Percentiles rank a stretch among this genome's conserved stretches.
Conservation (phyloP, 2,797 vertebrate genomes). For the Xenops minutus region DNA sequence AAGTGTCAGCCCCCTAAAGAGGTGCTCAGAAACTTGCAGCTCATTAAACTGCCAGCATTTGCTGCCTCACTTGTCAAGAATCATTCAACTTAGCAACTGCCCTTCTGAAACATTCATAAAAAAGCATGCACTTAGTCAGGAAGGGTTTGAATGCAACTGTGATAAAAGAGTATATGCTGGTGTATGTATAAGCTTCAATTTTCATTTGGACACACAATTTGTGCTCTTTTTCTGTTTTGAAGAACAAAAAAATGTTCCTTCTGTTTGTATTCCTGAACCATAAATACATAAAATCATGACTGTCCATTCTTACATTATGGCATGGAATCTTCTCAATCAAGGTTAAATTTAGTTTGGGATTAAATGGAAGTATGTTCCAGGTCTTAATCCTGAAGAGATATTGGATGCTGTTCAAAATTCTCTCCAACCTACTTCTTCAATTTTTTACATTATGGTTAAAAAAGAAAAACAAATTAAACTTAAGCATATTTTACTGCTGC, state of each 20-base stretch:
- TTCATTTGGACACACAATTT: background rate
- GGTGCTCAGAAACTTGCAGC: conserved; percentile 79
- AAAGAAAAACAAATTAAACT: background rate
- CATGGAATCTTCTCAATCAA: background rate
- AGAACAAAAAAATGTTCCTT: background rate
- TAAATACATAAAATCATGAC: background rate
- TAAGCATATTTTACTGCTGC: background rate
- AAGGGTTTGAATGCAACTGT: background rate
- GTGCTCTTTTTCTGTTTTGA: background rate
- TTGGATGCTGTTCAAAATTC: background rate
- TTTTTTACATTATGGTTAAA: background rate
- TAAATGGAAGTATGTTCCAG: background rate
- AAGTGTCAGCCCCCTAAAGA: conserved; percentile 92
- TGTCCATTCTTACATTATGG: background rate
- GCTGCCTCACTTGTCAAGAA: conserved; percentile 84
- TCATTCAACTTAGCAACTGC: conserved; percentile 73
- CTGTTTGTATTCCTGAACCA: background rate
- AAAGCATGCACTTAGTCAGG: conserved; percentile 29
- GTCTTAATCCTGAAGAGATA: background rate
- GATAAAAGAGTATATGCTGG: background rate
- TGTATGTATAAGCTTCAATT: background rate
- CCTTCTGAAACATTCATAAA: conserved; percentile 71
- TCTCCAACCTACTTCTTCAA: background rate
- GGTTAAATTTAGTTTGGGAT: background rate
- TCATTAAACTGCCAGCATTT: conserved; percentile 85